Percentiles rank a stretch among this genome's conserved stretches.
Conservation (phyloP, 2,113 vertebrate genomes). For the Tupaia tana region DNA sequence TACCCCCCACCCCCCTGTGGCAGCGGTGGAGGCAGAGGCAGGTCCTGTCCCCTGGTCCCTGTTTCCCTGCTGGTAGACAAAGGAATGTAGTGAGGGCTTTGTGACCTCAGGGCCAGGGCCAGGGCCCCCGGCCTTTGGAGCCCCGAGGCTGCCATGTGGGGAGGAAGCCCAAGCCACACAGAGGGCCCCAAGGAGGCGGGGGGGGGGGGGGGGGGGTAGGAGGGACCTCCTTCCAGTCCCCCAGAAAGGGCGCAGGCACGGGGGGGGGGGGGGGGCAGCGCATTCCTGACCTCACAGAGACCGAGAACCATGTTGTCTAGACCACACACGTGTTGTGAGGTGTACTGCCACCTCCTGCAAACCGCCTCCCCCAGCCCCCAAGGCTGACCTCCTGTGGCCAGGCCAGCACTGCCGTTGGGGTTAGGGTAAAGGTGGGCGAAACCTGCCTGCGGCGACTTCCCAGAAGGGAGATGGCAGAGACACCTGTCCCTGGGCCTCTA, state of each 20-base stretch:
- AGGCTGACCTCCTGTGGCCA: neutral
- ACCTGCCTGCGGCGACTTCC: neutral
- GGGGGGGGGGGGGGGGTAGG: no score
- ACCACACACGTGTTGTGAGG: fast-evolving
- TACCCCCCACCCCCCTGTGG: no score
- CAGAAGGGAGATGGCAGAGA: neutral
- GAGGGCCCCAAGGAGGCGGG: neutral
- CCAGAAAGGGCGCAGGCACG: neutral
- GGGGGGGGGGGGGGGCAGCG: no score
- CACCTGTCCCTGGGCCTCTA: neutral
- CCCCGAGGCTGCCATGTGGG: neutral
- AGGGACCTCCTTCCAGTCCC: no score
- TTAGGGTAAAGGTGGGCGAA: neutral
- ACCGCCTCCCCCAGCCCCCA: no score
- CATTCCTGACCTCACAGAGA: no score
- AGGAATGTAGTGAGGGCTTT: no score
- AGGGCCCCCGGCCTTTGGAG: neutral
- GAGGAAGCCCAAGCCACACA: neutral
- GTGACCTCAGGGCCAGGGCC: no score
- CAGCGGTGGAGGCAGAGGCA: no score
- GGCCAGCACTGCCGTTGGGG: neutral
- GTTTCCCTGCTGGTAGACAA: no score
- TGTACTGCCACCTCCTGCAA: neutral
- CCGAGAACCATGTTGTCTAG: neutral
- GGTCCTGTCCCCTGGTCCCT: neutral